Base-by-base conservation (phyloP, 2,888 invertebrate species). In the Rotaria sp. region DNA sequence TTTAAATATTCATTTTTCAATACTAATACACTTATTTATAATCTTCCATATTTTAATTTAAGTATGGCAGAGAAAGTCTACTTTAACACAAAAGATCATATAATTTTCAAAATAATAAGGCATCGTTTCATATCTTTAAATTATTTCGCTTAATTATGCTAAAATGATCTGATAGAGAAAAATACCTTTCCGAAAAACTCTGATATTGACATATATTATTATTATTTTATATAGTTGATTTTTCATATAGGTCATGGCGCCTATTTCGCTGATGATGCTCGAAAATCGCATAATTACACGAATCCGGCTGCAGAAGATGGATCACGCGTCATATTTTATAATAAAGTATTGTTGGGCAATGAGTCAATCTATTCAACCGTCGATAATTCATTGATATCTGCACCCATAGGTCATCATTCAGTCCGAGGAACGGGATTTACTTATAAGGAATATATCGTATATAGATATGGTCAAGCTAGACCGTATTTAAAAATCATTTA, bases 251-350 rank as follows among this genome's bases (percentile, higher is more conserved):
- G 67, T 30, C n/a, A n/a, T n/a, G 67, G 67, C 5, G 67, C 67
- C 5, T 67, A 67, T 67, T 67, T 67, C 24, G 67, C 67, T 67
- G 67, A 67, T 67, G 30, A 67, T 67, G 30, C 67, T 67, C 67
- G 11, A 67, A 67, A 67, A 67, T 67, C 67, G 4, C 67, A 67
- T 10, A 35, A n/a, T 11, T 67, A 67, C 11, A 30, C 67, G 30
- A 1, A 50, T 50, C 18, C 50, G 3, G 67, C 18, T 30, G 13
- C 67, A 30, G 30, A 0, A 30, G 30, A 67, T 30, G 30, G 35
- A n/a, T 7, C 10, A 67, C 67, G 11, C 15, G 67, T 67, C 15
- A 67, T 67, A 26, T 67, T 30, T 11, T 67, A 11, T 30, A 67
- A 67, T 67, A 30, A 67, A 67, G 67, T 67, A 15, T 3, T 67